Evolutionary conservation across 1,140 invertebrate species (phyloP).

Genomic region (Scaptomyza hsui): DNA sequence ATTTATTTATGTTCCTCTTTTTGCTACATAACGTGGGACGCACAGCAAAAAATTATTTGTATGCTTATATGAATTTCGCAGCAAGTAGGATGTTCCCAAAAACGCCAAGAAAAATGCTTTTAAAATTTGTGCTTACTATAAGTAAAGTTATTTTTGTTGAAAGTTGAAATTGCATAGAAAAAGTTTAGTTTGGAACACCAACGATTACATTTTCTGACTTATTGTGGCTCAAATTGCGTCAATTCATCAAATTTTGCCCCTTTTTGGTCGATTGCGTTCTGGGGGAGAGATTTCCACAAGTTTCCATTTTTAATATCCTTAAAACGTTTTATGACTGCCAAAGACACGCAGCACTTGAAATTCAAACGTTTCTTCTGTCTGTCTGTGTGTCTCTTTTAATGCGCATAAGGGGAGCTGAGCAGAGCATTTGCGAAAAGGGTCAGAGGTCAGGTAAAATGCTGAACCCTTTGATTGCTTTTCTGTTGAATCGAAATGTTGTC

Average conservation of each 20-base stretch:
- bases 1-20: neutral
- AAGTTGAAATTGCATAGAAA: neutral
- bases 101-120: neutral
- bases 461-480: constrained; percentile 25
- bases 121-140: too few relatives aligned
- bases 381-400: constrained; percentile 40
- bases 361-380: constrained; percentile 43
- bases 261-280: constrained; percentile 16
- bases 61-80: neutral
- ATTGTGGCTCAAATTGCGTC: constrained; percentile 46
- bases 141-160: too few relatives aligned
- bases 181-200: constrained; percentile 3
- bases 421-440: constrained; percentile 14
- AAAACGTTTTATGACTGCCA: constrained; percentile 63
- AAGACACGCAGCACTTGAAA: constrained; percentile 49
- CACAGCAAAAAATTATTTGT: constrained; percentile 18
- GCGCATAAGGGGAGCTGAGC: constrained; percentile 49
- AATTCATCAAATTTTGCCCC: constrained; percentile 54
- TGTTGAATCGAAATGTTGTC: neutral
- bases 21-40: neutral
- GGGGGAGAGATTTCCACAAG: constrained; percentile 32
- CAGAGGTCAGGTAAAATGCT: constrained; percentile 16
- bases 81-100: neutral
- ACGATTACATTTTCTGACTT: constrained; percentile 18
- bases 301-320: constrained; percentile 59